phyloP scores from a whole-genome alignment of 2,888 invertebrate genomes.

The Spilosoma lubricipeda region DNA sequence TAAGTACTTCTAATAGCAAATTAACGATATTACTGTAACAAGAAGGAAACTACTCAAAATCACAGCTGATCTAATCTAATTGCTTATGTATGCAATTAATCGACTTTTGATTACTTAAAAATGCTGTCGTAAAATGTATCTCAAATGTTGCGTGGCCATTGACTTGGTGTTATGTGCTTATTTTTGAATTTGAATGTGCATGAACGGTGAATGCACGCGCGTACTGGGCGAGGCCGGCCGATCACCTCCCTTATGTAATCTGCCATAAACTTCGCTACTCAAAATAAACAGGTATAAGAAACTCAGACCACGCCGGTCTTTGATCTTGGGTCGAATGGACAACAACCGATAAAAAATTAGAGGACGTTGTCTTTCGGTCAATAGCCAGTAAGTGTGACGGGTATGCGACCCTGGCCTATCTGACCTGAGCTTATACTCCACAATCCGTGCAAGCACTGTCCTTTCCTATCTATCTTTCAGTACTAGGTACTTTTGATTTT shows the following conservation, averaged over 20 bases:
- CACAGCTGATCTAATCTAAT: conserved; percentile 23
- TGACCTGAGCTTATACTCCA: neutral
- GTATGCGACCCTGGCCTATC: neutral
- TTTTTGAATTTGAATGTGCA: conserved; percentile 69
- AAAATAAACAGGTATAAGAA: conserved; percentile 65
- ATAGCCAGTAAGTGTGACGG: neutral
- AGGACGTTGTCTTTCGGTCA: neutral
- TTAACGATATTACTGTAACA: neutral
- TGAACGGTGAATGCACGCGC: conserved; percentile 71
- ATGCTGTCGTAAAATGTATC: conserved; percentile 48
- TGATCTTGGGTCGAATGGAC: conserved; percentile 67
- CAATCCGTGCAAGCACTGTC: neutral
- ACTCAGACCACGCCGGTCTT: conserved; percentile 57
- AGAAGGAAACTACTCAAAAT: neutral
- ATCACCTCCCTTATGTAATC: conserved; percentile 80
- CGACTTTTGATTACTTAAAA: conserved; percentile 45
- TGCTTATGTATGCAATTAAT: conserved; percentile 33
- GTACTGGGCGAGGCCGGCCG: conserved; percentile 80
- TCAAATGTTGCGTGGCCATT: conserved; percentile 47
- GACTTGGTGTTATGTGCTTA: conserved; percentile 55
- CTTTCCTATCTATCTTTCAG: no score
- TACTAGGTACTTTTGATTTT: no score
- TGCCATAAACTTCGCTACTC: conserved; percentile 60
- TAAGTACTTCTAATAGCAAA: neutral
- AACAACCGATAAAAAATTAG: conserved; percentile 37